These are phyloP conservation scores for Dendrolimus houi DNA, from an alignment of 2,888 invertebrate species.

Conservation along the genomic window DNA sequence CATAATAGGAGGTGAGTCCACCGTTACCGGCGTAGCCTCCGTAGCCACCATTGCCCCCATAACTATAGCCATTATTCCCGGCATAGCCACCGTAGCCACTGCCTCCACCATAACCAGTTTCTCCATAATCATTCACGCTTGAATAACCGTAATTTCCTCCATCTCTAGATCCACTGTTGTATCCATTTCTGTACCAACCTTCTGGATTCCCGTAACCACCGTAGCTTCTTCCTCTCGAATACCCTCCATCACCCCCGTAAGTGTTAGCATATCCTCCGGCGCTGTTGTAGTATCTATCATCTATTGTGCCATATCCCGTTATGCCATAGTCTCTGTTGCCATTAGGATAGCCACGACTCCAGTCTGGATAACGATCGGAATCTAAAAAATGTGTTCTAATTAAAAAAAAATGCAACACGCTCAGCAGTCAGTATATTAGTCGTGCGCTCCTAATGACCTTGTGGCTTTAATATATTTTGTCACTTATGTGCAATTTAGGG, in stretches of 20 bases:
- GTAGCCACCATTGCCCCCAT: conserved; percentile 59
- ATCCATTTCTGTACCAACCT: conserved; percentile 1
- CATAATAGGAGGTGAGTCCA: conserved; percentile 74
- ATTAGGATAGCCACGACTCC: conserved; percentile 43
- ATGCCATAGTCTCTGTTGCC: conserved; percentile 21
- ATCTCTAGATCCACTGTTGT: conserved; percentile 9
- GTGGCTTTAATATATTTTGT: too few relatives aligned
- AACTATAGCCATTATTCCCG: conserved; percentile 11
- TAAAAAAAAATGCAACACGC: neutral
- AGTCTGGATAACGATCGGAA: conserved; percentile 43
- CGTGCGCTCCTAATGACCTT: too few relatives aligned
- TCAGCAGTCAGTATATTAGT: too few relatives aligned
- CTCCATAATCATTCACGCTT: conserved; percentile 6
- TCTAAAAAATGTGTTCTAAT: conserved; percentile 23
- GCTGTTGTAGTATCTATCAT: conserved; percentile 35
- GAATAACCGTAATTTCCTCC: conserved; percentile 9
- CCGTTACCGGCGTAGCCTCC: conserved; percentile 79
- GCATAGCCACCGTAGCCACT: conserved; percentile 4
- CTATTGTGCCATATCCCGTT: conserved; percentile 40
- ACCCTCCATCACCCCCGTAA: conserved; percentile 6
- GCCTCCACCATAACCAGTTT: conserved; percentile 9
- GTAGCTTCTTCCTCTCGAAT: conserved; percentile 5
- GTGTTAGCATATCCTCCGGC: conserved; percentile 5
- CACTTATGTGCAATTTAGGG: too few relatives aligned
- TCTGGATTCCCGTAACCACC: conserved; percentile 12